Evolutionary conservation across 2,888 invertebrate genomes (phyloP), one percentile per base, ranked within the genome.

Genomic region (Petrolisthes cinctipes): DNA sequence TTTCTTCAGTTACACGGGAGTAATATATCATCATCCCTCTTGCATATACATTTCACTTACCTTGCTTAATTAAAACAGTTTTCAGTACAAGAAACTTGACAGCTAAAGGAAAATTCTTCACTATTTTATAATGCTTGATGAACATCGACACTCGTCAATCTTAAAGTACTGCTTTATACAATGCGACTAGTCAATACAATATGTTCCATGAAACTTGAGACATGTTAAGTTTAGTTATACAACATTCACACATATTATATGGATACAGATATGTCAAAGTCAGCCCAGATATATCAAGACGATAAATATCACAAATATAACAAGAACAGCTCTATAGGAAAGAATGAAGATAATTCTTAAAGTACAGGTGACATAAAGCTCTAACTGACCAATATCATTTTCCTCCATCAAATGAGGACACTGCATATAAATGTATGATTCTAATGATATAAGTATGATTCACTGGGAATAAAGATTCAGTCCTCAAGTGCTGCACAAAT

Each of bases 281-380:
- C 81, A 78, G 85, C 75, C 81, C 81, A 71, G 81, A 79, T 81
- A 81, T 85, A 81, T 85, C 23, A 85, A 73, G 71, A 73, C 80
- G 81, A 85, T 85, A 85, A 85, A 85, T 85, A 85, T 85, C 85
- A 85, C 85, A 85, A 85, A 68, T 85, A 85, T 71, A 66, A 81
- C 23, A 61, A 54, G 61, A 71, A 73, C 23, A 85, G 81, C 71
- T 75, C 81, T 85, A 80, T 57, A 81, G 81, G 85, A 68, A 81
- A 81, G 85, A 85, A 81, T 61, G 79, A 85, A 56, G 73, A 73
- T 81, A 53, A 68, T 57, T 81, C 51, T 56, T 85, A 81, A 57
- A 81, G 9, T 85, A 85, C 81, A 81, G 66, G 81, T 81, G 73
- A 80, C 80, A 85, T 85, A 85, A 85, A 85, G 85, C 85, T 85